These are phyloP conservation scores for Tetramorium bicarinatum DNA, from an alignment of 2,888 invertebrate species.

Conservation along the genomic window DNA sequence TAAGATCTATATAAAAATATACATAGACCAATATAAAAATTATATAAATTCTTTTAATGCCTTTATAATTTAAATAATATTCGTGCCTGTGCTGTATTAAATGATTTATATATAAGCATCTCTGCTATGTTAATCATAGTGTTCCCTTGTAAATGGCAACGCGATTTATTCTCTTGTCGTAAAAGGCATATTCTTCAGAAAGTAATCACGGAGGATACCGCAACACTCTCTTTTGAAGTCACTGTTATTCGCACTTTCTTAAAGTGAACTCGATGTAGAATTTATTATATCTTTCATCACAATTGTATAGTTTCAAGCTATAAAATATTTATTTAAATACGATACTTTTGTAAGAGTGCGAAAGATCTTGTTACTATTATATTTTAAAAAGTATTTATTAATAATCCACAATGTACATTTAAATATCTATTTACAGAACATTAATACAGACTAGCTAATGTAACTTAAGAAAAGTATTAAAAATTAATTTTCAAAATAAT, in stretches of 20 bases:
- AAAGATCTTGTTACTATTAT: not conserved
- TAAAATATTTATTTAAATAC: constrained; percentile 1
- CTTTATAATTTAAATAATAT: not conserved
- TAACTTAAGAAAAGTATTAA: not conserved
- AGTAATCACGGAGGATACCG: not conserved
- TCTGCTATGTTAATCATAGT: not conserved
- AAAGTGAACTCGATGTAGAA: not conserved
- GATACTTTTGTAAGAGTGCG: not conserved
- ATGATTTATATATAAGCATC: not conserved
- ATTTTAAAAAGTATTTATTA: not conserved
- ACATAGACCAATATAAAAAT: not conserved
- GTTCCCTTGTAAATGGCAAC: constrained; percentile 21
- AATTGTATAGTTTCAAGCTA: not conserved
- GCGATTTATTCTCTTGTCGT: not conserved
- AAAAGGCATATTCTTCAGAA: not conserved
- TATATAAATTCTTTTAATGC: not conserved
- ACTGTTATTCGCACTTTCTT: not conserved
- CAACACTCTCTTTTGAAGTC: not conserved
- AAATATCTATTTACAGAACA: not conserved
- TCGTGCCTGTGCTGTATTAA: not conserved
- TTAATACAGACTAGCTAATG: not conserved
- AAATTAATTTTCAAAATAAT: not conserved
- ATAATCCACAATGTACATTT: not conserved
- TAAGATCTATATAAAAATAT: not conserved
- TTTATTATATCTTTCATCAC: not conserved